Percentiles rank a stretch among this genome's conserved stretches.
phyloP scores from a whole-genome alignment of 2,888 invertebrate species.

The Andrena minutula region DNA sequence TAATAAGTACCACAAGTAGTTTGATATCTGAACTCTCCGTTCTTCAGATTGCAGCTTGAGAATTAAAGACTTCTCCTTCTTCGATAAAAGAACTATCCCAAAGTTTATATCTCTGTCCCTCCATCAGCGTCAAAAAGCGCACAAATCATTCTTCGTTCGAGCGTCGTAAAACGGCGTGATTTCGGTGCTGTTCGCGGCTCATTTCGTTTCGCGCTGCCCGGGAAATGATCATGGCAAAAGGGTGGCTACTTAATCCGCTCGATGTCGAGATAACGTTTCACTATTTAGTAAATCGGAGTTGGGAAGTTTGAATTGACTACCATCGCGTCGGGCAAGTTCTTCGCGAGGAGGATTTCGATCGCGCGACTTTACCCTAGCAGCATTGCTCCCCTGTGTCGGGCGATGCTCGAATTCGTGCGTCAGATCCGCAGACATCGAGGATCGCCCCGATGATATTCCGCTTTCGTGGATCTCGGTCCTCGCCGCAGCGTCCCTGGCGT shows the following conservation, averaged over 20 bases:
- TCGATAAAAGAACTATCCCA: neutral
- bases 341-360: constrained; percentile 56
- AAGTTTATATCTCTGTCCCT: neutral
- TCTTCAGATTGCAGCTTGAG: neutral
- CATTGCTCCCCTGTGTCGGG: constrained; percentile 50
- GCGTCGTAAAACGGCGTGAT: neutral
- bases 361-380: constrained; percentile 32
- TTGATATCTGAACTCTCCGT: neutral
- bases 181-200: constrained; percentile 19
- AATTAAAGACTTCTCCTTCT: neutral
- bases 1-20: too few relatives aligned
- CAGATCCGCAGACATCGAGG: constrained; percentile 13
- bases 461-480: constrained; percentile 12
- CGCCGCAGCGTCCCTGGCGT: neutral
- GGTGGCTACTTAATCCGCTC: constrained; percentile 44
- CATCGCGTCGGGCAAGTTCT: constrained; percentile 47
- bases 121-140: too few relatives aligned
- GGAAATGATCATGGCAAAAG: constrained; percentile 22
- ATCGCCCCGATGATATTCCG: constrained; percentile 29
- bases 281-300: constrained; percentile 65
- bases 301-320: constrained; percentile 60
- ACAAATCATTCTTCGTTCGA: neutral
- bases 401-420: constrained; percentile 28
- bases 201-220: constrained; percentile 7
- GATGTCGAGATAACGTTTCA: constrained; percentile 50